Conservation (phyloP, 2,113 vertebrate species). For the Boleophthalmus pectinirostris region DNA sequence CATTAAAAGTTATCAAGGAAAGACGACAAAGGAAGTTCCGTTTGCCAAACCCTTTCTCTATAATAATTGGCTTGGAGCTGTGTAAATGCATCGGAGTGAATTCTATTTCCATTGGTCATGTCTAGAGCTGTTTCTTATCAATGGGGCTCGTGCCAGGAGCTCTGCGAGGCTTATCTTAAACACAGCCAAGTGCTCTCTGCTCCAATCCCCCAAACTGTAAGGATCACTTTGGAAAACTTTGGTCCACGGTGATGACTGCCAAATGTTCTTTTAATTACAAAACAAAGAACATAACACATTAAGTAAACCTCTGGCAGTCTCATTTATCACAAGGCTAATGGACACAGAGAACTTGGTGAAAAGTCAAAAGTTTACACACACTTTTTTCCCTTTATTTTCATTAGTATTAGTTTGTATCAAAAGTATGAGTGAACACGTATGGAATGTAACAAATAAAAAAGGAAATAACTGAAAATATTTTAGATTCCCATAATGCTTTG, state of each 20-base stretch:
- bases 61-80: slow-evolving; percentile 35
- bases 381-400: no score
- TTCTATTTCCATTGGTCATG: slow-evolving; percentile 24
- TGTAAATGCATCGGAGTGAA: slow-evolving; percentile 31
- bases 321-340: slow-evolving; percentile 21
- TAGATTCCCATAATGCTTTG: no score
- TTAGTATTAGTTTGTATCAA: no score
- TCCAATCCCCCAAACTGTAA: slow-evolving; percentile 38
- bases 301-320: slow-evolving; percentile 47
- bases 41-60: slow-evolving; percentile 40
- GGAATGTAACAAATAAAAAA: no score
- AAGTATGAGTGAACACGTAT: no score
- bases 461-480: no score
- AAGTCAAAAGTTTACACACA: no score
- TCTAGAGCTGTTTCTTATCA: slow-evolving; percentile 53
- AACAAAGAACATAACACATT: slow-evolving; percentile 46
- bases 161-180: slow-evolving; percentile 42
- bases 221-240: slow-evolving; percentile 52
- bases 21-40: slow-evolving; percentile 15
- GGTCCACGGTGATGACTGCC: slow-evolving; percentile 34
- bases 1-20: slow-evolving; percentile 27
- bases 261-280: slow-evolving; percentile 55
- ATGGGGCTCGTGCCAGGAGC: slow-evolving; percentile 36
- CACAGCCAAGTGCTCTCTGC: slow-evolving; percentile 28
- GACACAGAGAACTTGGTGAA: slow-evolving; percentile 7